Base-by-base conservation (phyloP, 2,888 invertebrate species). In the Sepioteuthis lessoniana region DNA sequence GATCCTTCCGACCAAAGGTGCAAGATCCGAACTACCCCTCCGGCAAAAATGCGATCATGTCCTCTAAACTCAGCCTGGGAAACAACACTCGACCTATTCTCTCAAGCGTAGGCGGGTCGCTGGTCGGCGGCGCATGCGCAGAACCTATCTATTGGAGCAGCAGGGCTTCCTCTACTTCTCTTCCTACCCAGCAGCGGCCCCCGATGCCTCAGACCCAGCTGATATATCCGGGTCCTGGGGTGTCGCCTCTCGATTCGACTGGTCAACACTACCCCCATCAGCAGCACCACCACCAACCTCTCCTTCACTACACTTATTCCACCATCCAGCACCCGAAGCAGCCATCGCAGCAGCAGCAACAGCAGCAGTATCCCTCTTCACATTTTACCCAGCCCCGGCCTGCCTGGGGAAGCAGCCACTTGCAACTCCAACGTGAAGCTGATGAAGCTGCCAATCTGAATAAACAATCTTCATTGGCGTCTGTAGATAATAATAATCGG, bases 41-140 rank as follows among this genome's bases (percentile, higher is more conserved):
- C 35, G 19, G 19, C 76, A 76, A 76, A 76, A 76, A 76, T 76
- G n/a, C 76, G 76, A 76, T 76, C n/a, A 76, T 76, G 35, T 76
- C 76, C 19, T 76, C 76, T 16, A 76, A 76, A 19, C n/a, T 76
- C 16, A 76, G 76, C 35, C n/a, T 76, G 16, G 76, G 16, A 76
- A 76, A 76, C 76, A 76, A 76, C 76, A n/a, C n/a, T n/a, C 76
- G 76, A 76, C 76, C 76, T 10, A 76, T 76, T 76, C 76, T 76
- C 76, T 76, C 76, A n/a, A 16, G 76, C 76, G 76, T 76, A 35
- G 76, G 76, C 76, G 76, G 76, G n/a, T 76, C 76, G 76, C 76
- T 76, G 76, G 76, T 76, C 76, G 76, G 76, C 76, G 76, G n/a
- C 76, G 76, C 76, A n/a, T 76, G 76, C 76, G 35, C 76, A 76